Conservation (phyloP, 2,888 invertebrate genomes). For the Mayetiola destructor region DNA sequence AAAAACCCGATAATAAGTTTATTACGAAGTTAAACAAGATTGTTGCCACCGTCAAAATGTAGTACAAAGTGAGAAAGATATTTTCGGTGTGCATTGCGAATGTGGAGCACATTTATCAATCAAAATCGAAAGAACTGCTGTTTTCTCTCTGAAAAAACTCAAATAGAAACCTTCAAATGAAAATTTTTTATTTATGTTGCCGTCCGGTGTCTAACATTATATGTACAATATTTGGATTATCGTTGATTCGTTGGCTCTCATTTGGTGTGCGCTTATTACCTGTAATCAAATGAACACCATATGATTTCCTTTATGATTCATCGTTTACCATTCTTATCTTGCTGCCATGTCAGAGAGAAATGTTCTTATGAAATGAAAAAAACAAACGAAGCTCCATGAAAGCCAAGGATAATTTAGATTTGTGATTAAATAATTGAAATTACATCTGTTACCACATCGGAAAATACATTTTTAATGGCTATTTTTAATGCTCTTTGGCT, state of each 20-base stretch:
- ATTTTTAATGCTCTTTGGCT: neutral
- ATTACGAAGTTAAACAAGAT: constrained; percentile 1
- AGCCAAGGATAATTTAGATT: constrained; percentile 5
- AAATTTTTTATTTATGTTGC: neutral
- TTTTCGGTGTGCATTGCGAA: too few species aligned
- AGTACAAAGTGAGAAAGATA: too few species aligned
- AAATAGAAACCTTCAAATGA: too few species aligned
- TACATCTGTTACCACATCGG: constrained; percentile 1
- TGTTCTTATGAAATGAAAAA: too few species aligned
- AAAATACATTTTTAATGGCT: neutral
- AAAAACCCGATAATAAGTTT: neutral
- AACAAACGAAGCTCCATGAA: neutral
- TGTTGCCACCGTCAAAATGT: too few species aligned
- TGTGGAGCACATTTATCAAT: too few species aligned
- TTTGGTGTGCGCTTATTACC: too few species aligned
- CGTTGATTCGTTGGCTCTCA: neutral
- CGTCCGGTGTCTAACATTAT: neutral
- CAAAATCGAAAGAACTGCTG: too few species aligned
- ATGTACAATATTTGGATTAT: neutral
- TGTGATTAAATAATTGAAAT: constrained; percentile 9
- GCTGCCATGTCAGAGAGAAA: neutral
- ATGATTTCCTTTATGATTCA: neutral
- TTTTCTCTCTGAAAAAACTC: too few species aligned
- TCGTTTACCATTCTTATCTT: neutral
- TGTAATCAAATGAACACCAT: neutral